A percentile compares a stretch with the other conserved stretches of the same genome.
Conservation (phyloP, 1,140 invertebrate genomes). For the Atopsyche davidsoni region DNA sequence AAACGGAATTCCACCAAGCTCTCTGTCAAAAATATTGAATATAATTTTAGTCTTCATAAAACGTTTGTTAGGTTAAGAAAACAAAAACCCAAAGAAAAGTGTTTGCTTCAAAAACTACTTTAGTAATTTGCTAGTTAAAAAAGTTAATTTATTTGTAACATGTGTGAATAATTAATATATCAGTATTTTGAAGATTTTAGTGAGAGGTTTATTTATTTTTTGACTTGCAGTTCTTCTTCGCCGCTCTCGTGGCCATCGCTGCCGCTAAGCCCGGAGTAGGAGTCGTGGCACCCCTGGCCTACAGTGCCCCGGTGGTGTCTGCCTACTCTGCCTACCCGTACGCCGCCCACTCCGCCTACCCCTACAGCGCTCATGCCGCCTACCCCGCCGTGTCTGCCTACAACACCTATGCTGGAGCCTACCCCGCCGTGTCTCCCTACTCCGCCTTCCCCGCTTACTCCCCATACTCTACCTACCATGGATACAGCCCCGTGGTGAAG, state of each 20-base stretch:
- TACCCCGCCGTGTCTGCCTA: conserved; percentile 10
- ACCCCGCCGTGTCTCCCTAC: conserved; percentile 30
- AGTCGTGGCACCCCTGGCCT: conserved; percentile 34
- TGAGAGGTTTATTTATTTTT: conserved; percentile 1
- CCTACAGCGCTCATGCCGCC: conserved; percentile 20
- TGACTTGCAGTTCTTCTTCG: conserved; percentile 41
- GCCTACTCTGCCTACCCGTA: conserved; percentile 28
- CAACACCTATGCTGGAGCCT: conserved; percentile 18
- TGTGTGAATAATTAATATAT: no score
- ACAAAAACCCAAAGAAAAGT: no score
- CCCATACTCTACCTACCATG: conserved; percentile 5
- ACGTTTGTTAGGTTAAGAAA: no score
- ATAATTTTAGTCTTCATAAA: no score
- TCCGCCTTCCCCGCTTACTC: conserved; percentile 30
- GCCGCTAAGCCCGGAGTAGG: conserved; percentile 44
- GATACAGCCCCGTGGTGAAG: conserved; percentile 30
- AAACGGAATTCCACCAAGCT: no score
- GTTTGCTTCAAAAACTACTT: no score
- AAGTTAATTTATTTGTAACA: no score
- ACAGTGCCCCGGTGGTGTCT: conserved; percentile 28
- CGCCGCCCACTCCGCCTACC: conserved; percentile 17
- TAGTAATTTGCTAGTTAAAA: no score
- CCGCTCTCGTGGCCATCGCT: conserved; percentile 46
- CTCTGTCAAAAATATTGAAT: no score
- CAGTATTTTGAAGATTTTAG: no score